Conservation (phyloP, 2,113 vertebrate species). For the Salvator merianae region DNA sequence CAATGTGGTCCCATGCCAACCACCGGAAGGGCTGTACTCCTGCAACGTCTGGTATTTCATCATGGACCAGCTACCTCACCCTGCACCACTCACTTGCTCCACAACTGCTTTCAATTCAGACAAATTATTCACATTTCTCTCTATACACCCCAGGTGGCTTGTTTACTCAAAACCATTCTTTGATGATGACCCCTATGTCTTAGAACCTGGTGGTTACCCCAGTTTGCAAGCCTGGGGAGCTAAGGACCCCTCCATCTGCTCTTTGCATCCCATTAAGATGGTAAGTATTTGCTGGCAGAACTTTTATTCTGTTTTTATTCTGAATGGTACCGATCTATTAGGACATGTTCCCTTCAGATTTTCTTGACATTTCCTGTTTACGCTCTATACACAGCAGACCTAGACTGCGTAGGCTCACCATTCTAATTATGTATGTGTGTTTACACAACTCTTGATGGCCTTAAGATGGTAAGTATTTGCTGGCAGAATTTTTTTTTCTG, state of each 20-base stretch:
- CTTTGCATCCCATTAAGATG: constrained; percentile 88
- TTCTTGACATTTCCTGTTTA: not conserved
- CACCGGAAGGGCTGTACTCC: too few species aligned
- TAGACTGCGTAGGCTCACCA: too few species aligned
- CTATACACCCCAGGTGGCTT: constrained; percentile 83
- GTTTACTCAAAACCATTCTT: constrained; percentile 90
- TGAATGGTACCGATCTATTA: not conserved
- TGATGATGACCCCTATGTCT: constrained; percentile 81
- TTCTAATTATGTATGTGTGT: not conserved
- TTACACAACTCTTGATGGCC: not conserved
- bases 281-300: constrained; percentile 67
- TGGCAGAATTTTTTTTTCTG: not conserved
- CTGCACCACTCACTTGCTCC: too few species aligned
- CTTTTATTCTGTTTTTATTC: not conserved
- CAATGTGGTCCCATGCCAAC: too few species aligned
- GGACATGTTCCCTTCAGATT: not conserved
- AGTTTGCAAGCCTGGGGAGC: constrained; percentile 87
- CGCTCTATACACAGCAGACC: not conserved
- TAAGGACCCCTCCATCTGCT: constrained; percentile 82
- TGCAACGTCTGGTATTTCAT: too few species aligned
- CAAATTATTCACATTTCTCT: not conserved
- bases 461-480: constrained; percentile 83
- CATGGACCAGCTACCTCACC: too few species aligned
- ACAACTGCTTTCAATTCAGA: not conserved
- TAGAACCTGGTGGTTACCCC: constrained; percentile 90